Evolutionary conservation across 1,140 invertebrate species (phyloP).

Genomic region (Liolophura sinensis): DNA sequence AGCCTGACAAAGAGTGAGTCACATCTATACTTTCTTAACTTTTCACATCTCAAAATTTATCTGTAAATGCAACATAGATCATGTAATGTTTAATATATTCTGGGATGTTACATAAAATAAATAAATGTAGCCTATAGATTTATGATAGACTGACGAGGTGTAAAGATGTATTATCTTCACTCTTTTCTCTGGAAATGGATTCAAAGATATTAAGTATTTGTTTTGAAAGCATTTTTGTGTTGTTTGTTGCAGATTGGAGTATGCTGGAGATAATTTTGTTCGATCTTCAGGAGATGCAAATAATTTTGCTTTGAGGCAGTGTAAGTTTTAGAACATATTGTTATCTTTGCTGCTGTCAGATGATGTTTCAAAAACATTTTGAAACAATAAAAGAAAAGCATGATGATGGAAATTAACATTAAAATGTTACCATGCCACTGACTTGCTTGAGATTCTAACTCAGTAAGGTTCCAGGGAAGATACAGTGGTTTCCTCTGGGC

Average conservation of each 20-base stretch:
- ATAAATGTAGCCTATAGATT: too few species aligned
- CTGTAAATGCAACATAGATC: too few species aligned
- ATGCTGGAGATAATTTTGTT: slow-evolving; percentile 95
- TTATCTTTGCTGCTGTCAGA: not conserved
- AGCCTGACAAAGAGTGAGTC: slow-evolving; percentile 62
- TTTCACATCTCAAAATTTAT: not conserved
- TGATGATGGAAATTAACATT: too few species aligned
- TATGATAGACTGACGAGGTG: not conserved
- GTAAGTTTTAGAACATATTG: slow-evolving; percentile 43
- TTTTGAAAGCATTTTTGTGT: not conserved
- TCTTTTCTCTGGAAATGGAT: too few species aligned
- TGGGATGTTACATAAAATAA: slow-evolving; percentile 2
- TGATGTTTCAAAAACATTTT: not conserved
- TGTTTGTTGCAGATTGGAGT: slow-evolving; percentile 71
- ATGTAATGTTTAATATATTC: not conserved
- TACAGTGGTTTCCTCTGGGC: too few species aligned
- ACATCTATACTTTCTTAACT: too few species aligned
- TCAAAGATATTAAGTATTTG: slow-evolving; percentile 1
- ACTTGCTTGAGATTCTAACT: too few species aligned
- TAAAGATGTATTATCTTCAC: too few species aligned
- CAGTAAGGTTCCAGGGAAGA: too few species aligned
- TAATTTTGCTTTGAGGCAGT: slow-evolving; percentile 85
- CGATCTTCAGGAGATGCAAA: slow-evolving; percentile 91
- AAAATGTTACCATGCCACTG: too few species aligned
- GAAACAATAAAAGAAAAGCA: too few species aligned